phyloP scores from a whole-genome alignment of 2,888 invertebrate species.

The Conomelus anceps region DNA sequence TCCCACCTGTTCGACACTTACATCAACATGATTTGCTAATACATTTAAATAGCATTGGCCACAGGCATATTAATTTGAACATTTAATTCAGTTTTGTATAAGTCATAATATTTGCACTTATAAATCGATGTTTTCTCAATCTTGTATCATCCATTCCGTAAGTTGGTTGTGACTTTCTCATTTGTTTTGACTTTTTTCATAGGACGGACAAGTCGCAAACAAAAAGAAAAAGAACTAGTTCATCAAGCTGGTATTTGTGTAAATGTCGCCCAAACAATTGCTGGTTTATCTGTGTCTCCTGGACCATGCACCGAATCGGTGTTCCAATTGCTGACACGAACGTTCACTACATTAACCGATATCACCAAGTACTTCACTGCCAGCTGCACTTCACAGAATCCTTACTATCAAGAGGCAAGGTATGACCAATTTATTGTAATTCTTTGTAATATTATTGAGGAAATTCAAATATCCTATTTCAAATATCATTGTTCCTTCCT shows the following conservation, averaged over 20 bases:
- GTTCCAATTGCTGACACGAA: conserved; percentile 49
- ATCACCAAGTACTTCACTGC: conserved; percentile 54
- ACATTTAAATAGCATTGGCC: no score
- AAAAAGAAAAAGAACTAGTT: conserved; percentile 41
- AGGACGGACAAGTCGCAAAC: conserved; percentile 2
- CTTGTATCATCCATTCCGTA: no score
- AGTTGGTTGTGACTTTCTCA: no score
- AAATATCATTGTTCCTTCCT: not conserved
- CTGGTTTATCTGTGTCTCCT: conserved; percentile 48
- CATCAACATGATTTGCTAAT: no score
- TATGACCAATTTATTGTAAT: conserved; percentile 36
- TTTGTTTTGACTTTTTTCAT: not conserved
- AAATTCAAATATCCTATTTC: not conserved
- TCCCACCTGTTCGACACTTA: no score
- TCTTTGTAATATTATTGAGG: no score
- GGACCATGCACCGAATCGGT: conserved; percentile 50
- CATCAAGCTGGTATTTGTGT: conserved; percentile 52
- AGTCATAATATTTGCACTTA: no score
- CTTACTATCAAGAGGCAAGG: conserved; percentile 49
- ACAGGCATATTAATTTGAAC: no score
- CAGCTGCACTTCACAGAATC: conserved; percentile 45
- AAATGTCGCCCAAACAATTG: conserved; percentile 47
- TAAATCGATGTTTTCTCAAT: no score
- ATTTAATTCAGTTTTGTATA: no score
- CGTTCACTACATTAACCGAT: conserved; percentile 49